phyloP scores from a whole-genome alignment of 2,888 invertebrate genomes.

The Cyclophora albipunctata region DNA sequence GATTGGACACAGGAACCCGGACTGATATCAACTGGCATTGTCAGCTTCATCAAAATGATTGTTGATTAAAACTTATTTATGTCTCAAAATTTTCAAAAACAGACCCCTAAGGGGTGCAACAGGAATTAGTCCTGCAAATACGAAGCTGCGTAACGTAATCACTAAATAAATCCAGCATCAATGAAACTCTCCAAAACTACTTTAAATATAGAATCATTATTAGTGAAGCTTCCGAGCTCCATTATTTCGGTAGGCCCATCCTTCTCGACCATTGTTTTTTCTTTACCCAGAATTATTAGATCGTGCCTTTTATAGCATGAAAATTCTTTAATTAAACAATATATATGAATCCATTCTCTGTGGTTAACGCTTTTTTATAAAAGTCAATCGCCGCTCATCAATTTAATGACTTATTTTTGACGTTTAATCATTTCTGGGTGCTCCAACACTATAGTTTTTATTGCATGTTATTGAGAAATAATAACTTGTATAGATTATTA shows the following conservation, averaged over 20 bases:
- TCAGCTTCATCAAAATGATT: too few species aligned
- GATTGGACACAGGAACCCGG: slow-evolving; percentile 49
- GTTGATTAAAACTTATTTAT: too few species aligned
- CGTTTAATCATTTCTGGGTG: slow-evolving; percentile 48
- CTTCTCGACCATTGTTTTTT: slow-evolving; percentile 24
- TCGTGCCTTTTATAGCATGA: slow-evolving; percentile 57
- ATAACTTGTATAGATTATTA: slow-evolving; percentile 7
- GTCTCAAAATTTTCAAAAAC: too few species aligned
- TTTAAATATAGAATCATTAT: slow-evolving; percentile 5
- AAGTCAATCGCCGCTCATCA: slow-evolving; percentile 60
- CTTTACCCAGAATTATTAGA: slow-evolving; percentile 38
- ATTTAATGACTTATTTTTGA: slow-evolving; percentile 56
- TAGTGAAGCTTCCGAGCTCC: slow-evolving; percentile 38
- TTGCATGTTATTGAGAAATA: slow-evolving; percentile 18
- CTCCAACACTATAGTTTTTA: slow-evolving; percentile 15
- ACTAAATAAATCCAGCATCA: too few species aligned
- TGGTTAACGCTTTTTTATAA: slow-evolving; percentile 60
- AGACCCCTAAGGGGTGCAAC: too few species aligned
- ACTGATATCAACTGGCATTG: slow-evolving; percentile 14
- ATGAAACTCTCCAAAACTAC: too few species aligned
- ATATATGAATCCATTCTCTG: slow-evolving; percentile 54
- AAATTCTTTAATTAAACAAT: slow-evolving; percentile 67
- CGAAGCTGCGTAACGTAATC: too few species aligned
- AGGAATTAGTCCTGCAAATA: too few species aligned
- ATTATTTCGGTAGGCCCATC: slow-evolving; percentile 24